These are phyloP conservation scores for Myrmophylax atrothorax DNA, from an alignment of 2,113 vertebrate species.

Conservation along the genomic window DNA sequence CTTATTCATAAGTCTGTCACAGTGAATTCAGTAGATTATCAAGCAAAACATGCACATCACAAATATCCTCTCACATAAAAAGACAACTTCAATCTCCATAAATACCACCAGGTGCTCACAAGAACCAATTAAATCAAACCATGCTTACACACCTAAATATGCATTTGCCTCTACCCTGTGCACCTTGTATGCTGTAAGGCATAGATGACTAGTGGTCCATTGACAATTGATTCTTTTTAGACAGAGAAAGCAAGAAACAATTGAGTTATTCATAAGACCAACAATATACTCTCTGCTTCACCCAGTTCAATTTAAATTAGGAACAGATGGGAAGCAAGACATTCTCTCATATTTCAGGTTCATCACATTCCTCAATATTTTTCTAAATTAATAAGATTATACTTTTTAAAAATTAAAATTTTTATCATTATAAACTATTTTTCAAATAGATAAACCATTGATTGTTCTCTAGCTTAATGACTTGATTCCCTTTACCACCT, in stretches of 20 bases:
- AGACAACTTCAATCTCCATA: background rate
- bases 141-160: background rate
- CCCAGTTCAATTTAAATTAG: background rate
- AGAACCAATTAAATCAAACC: background rate
- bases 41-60: background rate
- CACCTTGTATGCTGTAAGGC: background rate
- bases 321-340: background rate
- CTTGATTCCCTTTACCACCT: background rate
- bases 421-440: background rate
- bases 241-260: background rate
- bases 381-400: background rate
- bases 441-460: background rate
- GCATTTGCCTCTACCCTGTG: background rate
- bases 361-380: background rate
- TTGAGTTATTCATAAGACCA: background rate
- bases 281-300: background rate
- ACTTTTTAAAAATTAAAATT: background rate
- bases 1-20: background rate
- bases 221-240: background rate
- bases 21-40: background rate
- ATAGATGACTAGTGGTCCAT: background rate
- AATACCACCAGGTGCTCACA: background rate
- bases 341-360: background rate
- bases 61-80: background rate
- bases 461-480: background rate